These are phyloP conservation scores for Pimpla rufipes DNA, from an alignment of 2,888 invertebrate species.

Conservation along the genomic window DNA sequence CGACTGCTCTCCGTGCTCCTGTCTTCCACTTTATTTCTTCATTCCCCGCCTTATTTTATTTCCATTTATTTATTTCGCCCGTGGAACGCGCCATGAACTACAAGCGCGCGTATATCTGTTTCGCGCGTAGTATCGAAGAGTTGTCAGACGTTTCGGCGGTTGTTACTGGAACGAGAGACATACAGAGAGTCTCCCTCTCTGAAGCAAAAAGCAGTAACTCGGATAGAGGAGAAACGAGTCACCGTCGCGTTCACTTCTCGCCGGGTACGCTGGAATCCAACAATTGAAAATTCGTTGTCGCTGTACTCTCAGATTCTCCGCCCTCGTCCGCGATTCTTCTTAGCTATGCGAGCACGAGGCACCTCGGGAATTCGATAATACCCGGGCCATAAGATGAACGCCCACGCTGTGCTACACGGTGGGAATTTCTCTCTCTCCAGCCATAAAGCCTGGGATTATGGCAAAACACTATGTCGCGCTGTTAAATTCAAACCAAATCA, in stretches of 20 bases:
- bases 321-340: constrained; percentile 11
- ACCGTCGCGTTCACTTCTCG: constrained; percentile 30
- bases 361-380: constrained; percentile 61
- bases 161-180: constrained; percentile 37
- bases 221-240: constrained; percentile 36
- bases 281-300: constrained; percentile 69
- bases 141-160: constrained; percentile 24
- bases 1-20: neutral
- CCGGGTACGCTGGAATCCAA: constrained; percentile 62
- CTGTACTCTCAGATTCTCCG: constrained; percentile 14
- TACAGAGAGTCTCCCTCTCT: too few species aligned
- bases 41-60: constrained; percentile 34
- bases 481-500: neutral
- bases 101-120: constrained; percentile 9
- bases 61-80: neutral
- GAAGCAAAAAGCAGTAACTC: constrained; percentile 15
- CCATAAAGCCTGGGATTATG: neutral
- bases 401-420: neutral
- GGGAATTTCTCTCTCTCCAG: constrained; percentile 8
- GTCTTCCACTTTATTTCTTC: constrained; percentile 27
- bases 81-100: neutral
- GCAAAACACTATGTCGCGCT: neutral
- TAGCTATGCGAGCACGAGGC: constrained; percentile 24
- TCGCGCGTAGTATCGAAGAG: neutral
- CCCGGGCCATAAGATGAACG: neutral